phyloP scores from a whole-genome alignment of 2,113 vertebrate genomes.

The Nyctibius bracteatus region DNA sequence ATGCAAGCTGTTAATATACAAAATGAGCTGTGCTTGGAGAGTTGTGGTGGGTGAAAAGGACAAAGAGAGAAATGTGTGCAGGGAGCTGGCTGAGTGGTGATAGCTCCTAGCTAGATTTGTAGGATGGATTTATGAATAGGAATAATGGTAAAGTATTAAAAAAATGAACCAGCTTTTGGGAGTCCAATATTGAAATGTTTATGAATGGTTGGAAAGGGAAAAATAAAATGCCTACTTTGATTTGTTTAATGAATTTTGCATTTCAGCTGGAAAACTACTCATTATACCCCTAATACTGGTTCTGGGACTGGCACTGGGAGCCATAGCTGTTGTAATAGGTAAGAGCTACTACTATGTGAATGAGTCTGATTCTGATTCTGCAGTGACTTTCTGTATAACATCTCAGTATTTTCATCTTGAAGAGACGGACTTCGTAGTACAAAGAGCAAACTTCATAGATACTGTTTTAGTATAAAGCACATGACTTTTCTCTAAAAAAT shows the following conservation, averaged over 20 bases:
- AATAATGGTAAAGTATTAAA: neutral
- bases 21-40: neutral
- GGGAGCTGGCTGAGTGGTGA: neutral
- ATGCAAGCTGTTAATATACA: neutral
- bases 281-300: conserved; percentile 89
- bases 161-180: neutral
- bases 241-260: conserved; percentile 11
- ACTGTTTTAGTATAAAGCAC: neutral
- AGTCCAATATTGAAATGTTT: neutral
- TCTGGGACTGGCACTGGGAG: conserved; percentile 90
- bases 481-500: neutral
- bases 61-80: neutral
- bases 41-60: neutral
- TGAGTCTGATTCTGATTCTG: neutral
- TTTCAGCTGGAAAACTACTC: conserved; percentile 90
- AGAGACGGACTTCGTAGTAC: neutral
- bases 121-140: neutral
- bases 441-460: neutral
- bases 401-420: neutral
- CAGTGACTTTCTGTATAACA: neutral
- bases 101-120: neutral
- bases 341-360: conserved; percentile 58
- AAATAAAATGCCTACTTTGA: neutral
- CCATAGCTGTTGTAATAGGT: conserved; percentile 92
- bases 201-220: neutral